phyloP scores from a whole-genome alignment of 2,113 vertebrate species.

The Centrocercus urophasianus region DNA sequence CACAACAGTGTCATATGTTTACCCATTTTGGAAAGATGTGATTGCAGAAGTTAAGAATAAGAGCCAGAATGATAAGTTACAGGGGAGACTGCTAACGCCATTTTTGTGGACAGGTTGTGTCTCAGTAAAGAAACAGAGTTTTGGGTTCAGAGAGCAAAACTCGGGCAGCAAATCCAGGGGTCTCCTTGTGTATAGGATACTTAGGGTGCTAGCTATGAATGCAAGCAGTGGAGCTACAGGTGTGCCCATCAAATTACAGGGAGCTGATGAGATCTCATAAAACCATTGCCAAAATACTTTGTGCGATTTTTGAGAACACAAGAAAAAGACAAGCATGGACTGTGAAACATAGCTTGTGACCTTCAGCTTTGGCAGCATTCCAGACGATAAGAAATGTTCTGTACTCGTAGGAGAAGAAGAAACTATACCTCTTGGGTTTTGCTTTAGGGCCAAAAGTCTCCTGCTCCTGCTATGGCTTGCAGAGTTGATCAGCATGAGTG shows the following conservation, averaged over 20 bases:
- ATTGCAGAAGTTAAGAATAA: not conserved
- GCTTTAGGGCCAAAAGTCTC: not conserved
- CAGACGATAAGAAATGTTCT: not conserved
- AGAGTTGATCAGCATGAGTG: fast-evolving
- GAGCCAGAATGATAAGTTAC: not conserved
- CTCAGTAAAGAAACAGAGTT: not conserved
- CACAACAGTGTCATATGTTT: not conserved
- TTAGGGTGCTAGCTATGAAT: not conserved
- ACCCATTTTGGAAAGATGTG: not conserved
- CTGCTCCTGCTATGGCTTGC: not conserved
- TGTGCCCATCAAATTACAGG: not conserved
- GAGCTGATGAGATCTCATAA: not conserved
- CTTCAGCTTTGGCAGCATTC: not conserved
- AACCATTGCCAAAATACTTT: not conserved
- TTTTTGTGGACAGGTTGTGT: not conserved
- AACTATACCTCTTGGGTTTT: not conserved
- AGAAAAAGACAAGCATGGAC: not conserved
- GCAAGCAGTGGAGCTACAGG: not conserved
- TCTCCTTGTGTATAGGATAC: not conserved
- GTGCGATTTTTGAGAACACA: not conserved
- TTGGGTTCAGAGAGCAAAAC: not conserved
- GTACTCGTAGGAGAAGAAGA: not conserved
- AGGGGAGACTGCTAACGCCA: fast-evolving
- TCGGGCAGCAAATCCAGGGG: not conserved
- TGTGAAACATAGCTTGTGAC: not conserved